These are phyloP conservation scores for Tokudaia muenninki DNA, from an alignment of 2,797 vertebrate genomes.

Conservation along the genomic window DNA sequence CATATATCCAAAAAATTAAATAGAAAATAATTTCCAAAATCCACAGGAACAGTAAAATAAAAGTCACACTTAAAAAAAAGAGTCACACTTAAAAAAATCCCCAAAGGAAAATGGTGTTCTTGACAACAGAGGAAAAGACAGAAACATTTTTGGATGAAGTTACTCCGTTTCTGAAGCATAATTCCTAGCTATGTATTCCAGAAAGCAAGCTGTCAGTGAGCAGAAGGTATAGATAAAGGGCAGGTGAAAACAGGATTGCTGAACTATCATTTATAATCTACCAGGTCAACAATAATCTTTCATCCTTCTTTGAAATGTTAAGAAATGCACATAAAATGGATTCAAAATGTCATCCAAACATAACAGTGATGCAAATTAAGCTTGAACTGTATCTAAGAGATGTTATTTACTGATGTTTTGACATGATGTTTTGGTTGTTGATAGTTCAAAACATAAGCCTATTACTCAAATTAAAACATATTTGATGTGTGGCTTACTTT, in stretches of 20 bases:
- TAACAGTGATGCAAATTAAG: slow-evolving; percentile 75
- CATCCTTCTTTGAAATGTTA: slow-evolving; percentile 81
- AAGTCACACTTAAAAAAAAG: slow-evolving; percentile 80
- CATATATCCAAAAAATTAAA: slow-evolving; percentile 73
- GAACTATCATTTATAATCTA: slow-evolving; percentile 81
- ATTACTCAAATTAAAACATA: slow-evolving; percentile 45
- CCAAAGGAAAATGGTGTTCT: slow-evolving; percentile 71
- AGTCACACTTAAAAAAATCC: background rate
- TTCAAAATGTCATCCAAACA: slow-evolving; percentile 32
- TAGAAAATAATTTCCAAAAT: slow-evolving; percentile 76
- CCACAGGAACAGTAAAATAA: slow-evolving; percentile 58
- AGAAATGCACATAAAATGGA: slow-evolving; percentile 78
- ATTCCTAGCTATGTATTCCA: slow-evolving; percentile 83
- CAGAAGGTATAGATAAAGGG: slow-evolving; percentile 72
- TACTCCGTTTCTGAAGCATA: slow-evolving; percentile 82
- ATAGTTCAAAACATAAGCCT: slow-evolving; percentile 56
- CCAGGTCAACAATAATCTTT: slow-evolving; percentile 79
- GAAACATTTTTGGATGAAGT: slow-evolving; percentile 77
- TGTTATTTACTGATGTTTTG: slow-evolving; percentile 72
- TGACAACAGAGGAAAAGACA: slow-evolving; percentile 75
- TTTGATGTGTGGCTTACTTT: slow-evolving; percentile 52
- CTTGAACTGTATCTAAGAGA: slow-evolving; percentile 59
- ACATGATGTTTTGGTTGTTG: slow-evolving; percentile 56
- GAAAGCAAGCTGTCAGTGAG: slow-evolving; percentile 83
- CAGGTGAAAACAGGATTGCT: slow-evolving; percentile 74